Percentiles rank a stretch among this genome's conserved stretches.
These are phyloP conservation scores for Sylvia borin DNA, from an alignment of 2,797 vertebrate species.

Conservation along the genomic window DNA sequence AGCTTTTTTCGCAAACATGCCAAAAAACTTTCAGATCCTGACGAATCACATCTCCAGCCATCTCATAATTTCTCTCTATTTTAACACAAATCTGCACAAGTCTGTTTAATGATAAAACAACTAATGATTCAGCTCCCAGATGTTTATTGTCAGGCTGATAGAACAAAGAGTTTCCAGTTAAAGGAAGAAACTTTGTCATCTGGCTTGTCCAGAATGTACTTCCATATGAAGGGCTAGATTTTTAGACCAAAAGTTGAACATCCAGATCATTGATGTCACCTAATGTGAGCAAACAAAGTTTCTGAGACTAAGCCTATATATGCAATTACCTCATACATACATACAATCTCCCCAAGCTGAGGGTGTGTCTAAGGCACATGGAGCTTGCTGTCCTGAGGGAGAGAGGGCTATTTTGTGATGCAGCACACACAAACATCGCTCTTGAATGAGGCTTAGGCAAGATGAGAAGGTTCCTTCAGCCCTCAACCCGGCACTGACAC, in stretches of 20 bases:
- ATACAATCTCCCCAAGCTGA: fast-evolving
- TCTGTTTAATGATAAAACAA: not conserved
- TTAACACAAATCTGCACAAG: not conserved
- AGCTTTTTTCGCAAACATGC: not conserved
- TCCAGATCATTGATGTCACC: not conserved
- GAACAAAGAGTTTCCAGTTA: not conserved
- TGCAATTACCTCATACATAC: fast-evolving
- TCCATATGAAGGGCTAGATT: not conserved
- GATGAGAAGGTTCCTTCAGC: fast-evolving
- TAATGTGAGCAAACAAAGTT: not conserved
- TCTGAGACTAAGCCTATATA: not conserved
- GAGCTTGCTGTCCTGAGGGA: not conserved
- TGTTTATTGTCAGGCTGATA: not conserved
- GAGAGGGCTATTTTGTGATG: not conserved
- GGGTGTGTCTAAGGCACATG: fast-evolving
- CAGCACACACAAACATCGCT: fast-evolving
- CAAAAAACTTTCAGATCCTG: not conserved
- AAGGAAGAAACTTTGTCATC: not conserved
- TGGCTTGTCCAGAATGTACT: not conserved
- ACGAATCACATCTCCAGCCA: not conserved
- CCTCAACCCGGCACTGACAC: not conserved
- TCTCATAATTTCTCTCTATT: not conserved
- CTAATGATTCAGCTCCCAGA: not conserved
- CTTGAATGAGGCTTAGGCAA: not conserved
- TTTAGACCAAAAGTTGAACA: not conserved